Conservation (phyloP, 2,888 invertebrate species). For the Erpobdella octoculata region DNA sequence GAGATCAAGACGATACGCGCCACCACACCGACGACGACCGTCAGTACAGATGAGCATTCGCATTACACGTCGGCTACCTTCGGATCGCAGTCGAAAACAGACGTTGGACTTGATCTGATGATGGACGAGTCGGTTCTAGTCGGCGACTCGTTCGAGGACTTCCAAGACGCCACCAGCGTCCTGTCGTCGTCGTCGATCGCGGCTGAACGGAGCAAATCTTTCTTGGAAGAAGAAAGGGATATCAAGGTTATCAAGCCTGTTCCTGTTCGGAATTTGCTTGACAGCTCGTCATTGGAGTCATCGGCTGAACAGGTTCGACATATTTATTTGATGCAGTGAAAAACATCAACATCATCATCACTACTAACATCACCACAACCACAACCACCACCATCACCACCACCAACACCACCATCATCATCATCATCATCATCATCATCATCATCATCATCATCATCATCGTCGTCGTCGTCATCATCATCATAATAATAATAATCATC, state of each 20-base stretch:
- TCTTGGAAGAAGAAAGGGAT: background rate
- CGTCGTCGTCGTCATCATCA: constrained; percentile 22
- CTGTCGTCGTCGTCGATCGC: background rate
- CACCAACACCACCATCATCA: constrained; percentile 1
- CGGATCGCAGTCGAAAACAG: too few relatives aligned
- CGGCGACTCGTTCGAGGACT: background rate
- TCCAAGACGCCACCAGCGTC: background rate
- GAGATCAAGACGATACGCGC: too few relatives aligned
- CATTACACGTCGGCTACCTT: too few relatives aligned
- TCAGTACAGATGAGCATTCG: too few relatives aligned
- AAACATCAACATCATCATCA: too few relatives aligned
- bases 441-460: constrained; percentile 6
- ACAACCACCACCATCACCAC: background rate
- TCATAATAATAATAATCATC: constrained; percentile 13
- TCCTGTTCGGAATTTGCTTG: background rate
- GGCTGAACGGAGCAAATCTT: background rate
- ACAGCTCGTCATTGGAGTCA: background rate
- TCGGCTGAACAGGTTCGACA: background rate
- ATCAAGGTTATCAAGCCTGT: background rate
- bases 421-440: constrained; percentile 21
- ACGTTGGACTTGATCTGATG: too few relatives aligned
- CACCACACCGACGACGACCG: too few relatives aligned
- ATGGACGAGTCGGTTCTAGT: too few relatives aligned
- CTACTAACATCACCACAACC: background rate
- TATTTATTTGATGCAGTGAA: too few relatives aligned